These are phyloP conservation scores for Chromobotia macracanthus DNA, from an alignment of 2,797 vertebrate genomes.

Conservation along the genomic window DNA sequence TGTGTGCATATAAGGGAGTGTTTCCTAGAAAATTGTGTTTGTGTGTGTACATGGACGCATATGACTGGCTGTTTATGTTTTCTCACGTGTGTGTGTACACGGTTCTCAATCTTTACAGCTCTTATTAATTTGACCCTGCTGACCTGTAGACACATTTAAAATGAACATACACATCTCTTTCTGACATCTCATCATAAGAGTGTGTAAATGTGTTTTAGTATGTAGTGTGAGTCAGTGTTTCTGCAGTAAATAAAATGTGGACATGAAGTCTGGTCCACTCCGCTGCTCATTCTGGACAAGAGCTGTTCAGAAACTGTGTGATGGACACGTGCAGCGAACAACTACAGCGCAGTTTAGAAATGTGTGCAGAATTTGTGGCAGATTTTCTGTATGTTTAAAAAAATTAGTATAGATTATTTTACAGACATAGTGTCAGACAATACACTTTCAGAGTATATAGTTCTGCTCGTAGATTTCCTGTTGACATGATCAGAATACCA, in stretches of 20 bases:
- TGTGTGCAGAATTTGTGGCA: too few species aligned
- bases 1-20: background rate
- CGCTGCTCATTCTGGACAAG: too few species aligned
- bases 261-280: too few species aligned
- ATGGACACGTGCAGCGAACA: too few species aligned
- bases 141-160: background rate
- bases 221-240: background rate
- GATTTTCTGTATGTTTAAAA: too few species aligned
- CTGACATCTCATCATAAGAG: background rate
- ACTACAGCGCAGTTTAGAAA: too few species aligned
- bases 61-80: constrained; percentile 39
- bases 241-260: background rate
- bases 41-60: constrained; percentile 1
- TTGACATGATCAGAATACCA: too few species aligned
- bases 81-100: constrained; percentile 3
- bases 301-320: background rate
- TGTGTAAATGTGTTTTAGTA: background rate
- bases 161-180: background rate
- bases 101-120: too few species aligned
- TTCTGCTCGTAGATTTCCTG: too few species aligned
- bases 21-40: background rate
- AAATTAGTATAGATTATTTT: too few species aligned
- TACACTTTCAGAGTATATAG: too few species aligned
- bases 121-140: constrained; percentile 3
- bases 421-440: too few species aligned